These are phyloP conservation scores for Pachypsylla venusta DNA, from an alignment of 1,140 invertebrate genomes.

Conservation along the genomic window DNA sequence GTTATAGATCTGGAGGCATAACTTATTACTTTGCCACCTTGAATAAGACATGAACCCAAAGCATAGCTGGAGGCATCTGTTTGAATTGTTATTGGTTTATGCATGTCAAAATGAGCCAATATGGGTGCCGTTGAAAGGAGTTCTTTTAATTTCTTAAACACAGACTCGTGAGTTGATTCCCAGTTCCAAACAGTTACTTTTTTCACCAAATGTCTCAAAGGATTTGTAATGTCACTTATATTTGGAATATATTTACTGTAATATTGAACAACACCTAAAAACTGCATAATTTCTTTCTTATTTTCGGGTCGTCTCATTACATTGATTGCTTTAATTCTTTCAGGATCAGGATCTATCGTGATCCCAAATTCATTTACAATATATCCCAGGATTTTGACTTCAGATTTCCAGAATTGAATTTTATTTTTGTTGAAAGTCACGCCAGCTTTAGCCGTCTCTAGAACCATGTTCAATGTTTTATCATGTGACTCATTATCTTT, in stretches of 20 bases:
- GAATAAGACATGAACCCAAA: constrained; percentile 30
- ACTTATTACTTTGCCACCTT: constrained; percentile 23
- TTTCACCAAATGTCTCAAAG: constrained; percentile 26
- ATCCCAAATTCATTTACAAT: constrained; percentile 27
- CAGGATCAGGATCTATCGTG: constrained; percentile 23
- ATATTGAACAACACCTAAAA: constrained; percentile 32
- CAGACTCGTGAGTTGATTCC: constrained; percentile 25
- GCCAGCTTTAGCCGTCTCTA: constrained; percentile 23
- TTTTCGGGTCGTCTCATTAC: constrained; percentile 26
- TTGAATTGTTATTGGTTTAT: constrained; percentile 24
- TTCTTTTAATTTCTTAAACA: constrained; percentile 25
- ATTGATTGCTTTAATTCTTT: constrained; percentile 27
- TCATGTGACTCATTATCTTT: constrained; percentile 17
- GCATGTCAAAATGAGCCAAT: too few relatives aligned
- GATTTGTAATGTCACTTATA: constrained; percentile 27
- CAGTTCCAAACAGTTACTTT: constrained; percentile 26
- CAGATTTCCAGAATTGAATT: constrained; percentile 20
- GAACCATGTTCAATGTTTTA: constrained; percentile 25
- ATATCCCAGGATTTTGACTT: constrained; percentile 28
- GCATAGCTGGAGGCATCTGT: constrained; percentile 30
- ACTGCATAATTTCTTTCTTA: constrained; percentile 28
- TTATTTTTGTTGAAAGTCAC: constrained; percentile 26
- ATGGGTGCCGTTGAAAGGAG: constrained; percentile 25
- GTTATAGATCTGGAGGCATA: constrained; percentile 27
- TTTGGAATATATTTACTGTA: constrained; percentile 29